A percentile compares a stretch with the other conserved stretches of the same genome.
These are phyloP conservation scores for Calycopis cecrops DNA, from an alignment of 1,140 invertebrate genomes.

Conservation along the genomic window DNA sequence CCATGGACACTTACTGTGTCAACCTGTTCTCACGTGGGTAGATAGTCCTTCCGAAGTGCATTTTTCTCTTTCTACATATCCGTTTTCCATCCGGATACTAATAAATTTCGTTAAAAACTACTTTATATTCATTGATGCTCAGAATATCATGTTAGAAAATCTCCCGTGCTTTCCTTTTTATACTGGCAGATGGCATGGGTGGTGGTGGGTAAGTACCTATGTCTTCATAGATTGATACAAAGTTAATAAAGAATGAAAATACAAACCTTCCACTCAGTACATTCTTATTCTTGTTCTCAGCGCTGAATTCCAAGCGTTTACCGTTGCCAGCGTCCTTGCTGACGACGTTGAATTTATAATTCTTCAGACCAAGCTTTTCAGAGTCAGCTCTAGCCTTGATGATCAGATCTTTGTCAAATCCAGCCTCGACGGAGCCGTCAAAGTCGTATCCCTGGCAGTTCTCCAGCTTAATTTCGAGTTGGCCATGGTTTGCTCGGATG, in stretches of 20 bases:
- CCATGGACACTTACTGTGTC: too few species aligned
- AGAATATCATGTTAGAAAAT: too few species aligned
- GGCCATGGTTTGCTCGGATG: conserved; percentile 75
- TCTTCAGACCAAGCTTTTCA: conserved; percentile 79
- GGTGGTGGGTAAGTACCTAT: too few species aligned
- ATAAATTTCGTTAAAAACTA: too few species aligned
- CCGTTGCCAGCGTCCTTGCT: conserved; percentile 77
- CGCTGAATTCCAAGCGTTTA: conserved; percentile 78
- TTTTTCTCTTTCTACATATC: too few species aligned
- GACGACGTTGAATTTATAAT: conserved; percentile 78
- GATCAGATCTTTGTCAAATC: conserved; percentile 80
- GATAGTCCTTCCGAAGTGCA: too few species aligned
- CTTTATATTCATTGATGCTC: too few species aligned
- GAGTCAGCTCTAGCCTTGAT: conserved; percentile 80
- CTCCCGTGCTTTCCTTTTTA: too few species aligned
- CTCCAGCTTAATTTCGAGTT: conserved; percentile 71
- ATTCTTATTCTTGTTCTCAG: conserved; percentile 79
- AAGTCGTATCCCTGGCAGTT: conserved; percentile 73
- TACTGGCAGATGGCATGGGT: too few species aligned
- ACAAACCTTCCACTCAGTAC: conserved; percentile 79
- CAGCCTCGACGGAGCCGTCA: conserved; percentile 73
- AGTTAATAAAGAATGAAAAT: not conserved
- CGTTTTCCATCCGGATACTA: too few species aligned
- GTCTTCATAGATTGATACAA: too few species aligned
- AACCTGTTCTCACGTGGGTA: too few species aligned